Base-by-base conservation (phyloP, 2,888 invertebrate species). In the Orthosia gothica region DNA sequence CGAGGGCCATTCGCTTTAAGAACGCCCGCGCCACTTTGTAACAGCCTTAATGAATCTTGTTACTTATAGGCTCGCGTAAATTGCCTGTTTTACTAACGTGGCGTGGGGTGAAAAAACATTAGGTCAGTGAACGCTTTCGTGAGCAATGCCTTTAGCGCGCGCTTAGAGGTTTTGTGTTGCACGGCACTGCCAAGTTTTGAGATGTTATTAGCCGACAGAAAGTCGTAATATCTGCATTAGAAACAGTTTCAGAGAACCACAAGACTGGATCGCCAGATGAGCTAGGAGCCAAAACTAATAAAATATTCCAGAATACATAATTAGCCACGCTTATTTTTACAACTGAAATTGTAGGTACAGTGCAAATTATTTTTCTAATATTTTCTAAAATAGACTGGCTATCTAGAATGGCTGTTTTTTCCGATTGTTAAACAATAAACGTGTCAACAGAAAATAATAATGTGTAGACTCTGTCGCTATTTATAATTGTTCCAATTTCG, bases 1-100 rank as follows among this genome's bases (percentile, higher is more conserved):
- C 93, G 93, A 96, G 96, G 93, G 96, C 95, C 95, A 96, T 96
- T 96, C 96, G 95, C 95, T 96, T 95, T 95, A 96, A 96, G 96
- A 96, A 95, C 95, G 95, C 92, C 93, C 91, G 95, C 93, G 94
- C 95, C 94, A 96, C 96, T 96, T 96, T 96, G 96, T 96, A 96
- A 96, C 95, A 91, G 92, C 94, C 93, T 95, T 96, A 96, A 96
- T 96, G 95, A 96, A 96, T 96, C 95, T 95, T 94, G 96, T 96
- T 96, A 96, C 96, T 96, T 95, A 96, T 95, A 96, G 95, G 95
- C 94, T 93, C 92, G 92, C 94, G 94, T 94, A 95, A 96, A 96
- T 96, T 95, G 93, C 95, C 95, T 92, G 95, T 94, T 95, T 95
- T 93, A 93, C 94, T 93, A 93, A 93, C 93, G 92, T 90, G 88